Evolutionary conservation across 2,888 invertebrate species (phyloP), one percentile per base, ranked within the genome.

Genomic region (Cylloceria caligata): DNA sequence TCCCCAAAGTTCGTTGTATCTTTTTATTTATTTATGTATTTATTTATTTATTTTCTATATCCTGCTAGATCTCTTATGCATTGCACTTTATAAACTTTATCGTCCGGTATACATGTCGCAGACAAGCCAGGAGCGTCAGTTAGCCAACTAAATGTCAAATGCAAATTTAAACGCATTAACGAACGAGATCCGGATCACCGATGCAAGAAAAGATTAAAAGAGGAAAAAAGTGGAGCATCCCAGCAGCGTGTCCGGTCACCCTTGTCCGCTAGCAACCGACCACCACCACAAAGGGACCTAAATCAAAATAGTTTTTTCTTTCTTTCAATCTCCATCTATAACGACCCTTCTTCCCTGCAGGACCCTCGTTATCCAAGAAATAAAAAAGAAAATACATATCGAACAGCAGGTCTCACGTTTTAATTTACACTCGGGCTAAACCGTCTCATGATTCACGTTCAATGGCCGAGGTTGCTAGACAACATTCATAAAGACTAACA

Each of bases 111-210:
- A 34, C 36, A 9, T 9, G 39, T 39, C 34, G 30, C 9, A 19
- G n/a, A 21, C 34, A 21, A 19, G 67, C 52, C 19, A 24, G 13
- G 45, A 4, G 39, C 19, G 57, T 34, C 67, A 42, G 57, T 42
- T 39, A 24, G 47, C 30, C 13, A 64, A 65, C 71, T 68, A 83
- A 83, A 85, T 85, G 79, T 83, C 85, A 84, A 19, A 84, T 84
- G 83, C 69, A 83, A 85, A 84, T 85, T 83, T 36, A 16, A 21
- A 11, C n/a, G 52, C 16, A 60, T 68, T 49, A 71, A 60, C 49
- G 42, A 71, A 71, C 55, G 42, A 55, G 69, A 57, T 74, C 69
- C 75, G 80, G 69, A 80, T 75, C 69, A 74, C 42, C 55, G 52
- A 36, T 24, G 49, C 36, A 11, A 21, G 27, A 71, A 34, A 60